Evolutionary conservation across 1,140 invertebrate genomes (phyloP).

Genomic region (Drosophila auraria): DNA sequence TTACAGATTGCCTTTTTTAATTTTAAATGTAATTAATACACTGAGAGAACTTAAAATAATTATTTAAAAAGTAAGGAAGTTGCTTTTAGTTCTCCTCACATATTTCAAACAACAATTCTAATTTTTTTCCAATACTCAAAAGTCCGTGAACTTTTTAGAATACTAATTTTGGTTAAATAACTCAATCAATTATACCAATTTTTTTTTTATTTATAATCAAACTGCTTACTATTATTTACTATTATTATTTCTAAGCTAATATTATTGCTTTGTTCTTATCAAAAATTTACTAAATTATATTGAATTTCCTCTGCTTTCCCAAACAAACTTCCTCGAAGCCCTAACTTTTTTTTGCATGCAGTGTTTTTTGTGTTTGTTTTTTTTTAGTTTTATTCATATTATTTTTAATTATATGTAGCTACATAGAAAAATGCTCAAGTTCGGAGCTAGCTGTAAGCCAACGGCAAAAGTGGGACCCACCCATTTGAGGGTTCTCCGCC

Average conservation of each 20-base stretch:
- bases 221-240: not conserved
- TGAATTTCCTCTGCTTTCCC: not conserved
- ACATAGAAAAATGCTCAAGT: conserved; percentile 71
- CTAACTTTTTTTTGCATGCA: conserved; percentile 20
- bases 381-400: conserved; percentile 38
- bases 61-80: no score
- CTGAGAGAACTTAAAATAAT: not conserved
- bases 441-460: conserved; percentile 31
- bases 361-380: conserved; percentile 25
- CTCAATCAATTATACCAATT: no score
- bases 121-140: no score
- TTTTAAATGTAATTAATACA: not conserved
- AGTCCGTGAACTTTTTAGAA: no score
- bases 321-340: conserved; percentile 5
- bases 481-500: conserved; percentile 12
- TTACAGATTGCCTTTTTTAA: not conserved
- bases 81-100: not conserved
- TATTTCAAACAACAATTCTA: not conserved
- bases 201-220: not conserved
- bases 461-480: conserved; percentile 38
- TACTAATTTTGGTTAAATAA: no score
- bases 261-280: not conserved
- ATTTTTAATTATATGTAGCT: conserved; percentile 68
- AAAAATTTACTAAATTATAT: not conserved
- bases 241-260: not conserved